Evolutionary conservation across 2,888 invertebrate species (phyloP).

Genomic region (Metallyticus violacea): DNA sequence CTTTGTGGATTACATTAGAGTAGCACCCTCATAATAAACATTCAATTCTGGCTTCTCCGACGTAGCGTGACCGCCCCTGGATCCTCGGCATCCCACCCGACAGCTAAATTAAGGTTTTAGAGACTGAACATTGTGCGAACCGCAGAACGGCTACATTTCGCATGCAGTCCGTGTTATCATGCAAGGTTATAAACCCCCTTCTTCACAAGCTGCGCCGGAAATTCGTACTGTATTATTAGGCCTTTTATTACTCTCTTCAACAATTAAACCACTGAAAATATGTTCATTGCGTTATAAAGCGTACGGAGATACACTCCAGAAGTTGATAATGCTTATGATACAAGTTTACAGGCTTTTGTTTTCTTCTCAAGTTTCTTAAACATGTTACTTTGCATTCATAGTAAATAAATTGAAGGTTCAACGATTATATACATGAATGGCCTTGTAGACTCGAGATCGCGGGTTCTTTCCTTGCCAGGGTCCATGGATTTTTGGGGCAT

Average conservation of each 20-base stretch:
- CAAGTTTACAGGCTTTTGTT: too few relatives aligned
- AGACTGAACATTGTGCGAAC: background rate
- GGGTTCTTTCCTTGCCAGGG: too few relatives aligned
- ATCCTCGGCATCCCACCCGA: background rate
- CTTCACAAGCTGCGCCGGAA: background rate
- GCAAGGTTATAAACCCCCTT: background rate
- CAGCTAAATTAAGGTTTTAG: background rate
- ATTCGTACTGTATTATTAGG: background rate
- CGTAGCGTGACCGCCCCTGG: background rate
- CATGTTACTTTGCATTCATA: too few relatives aligned
- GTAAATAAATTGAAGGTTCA: too few relatives aligned
- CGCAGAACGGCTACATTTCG: background rate
- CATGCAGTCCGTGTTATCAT: background rate
- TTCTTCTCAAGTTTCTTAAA: too few relatives aligned
- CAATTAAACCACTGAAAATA: background rate
- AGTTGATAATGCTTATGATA: too few relatives aligned
- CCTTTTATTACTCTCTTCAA: background rate
- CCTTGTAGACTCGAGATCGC: too few relatives aligned
- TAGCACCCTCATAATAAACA: background rate
- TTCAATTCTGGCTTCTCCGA: background rate
- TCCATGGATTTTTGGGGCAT: too few relatives aligned
- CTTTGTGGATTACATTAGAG: background rate
- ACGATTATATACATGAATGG: too few relatives aligned
- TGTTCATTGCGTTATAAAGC: background rate
- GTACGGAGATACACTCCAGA: background rate